These are phyloP conservation scores for Elegia similella DNA, from an alignment of 2,888 invertebrate species.

Conservation along the genomic window DNA sequence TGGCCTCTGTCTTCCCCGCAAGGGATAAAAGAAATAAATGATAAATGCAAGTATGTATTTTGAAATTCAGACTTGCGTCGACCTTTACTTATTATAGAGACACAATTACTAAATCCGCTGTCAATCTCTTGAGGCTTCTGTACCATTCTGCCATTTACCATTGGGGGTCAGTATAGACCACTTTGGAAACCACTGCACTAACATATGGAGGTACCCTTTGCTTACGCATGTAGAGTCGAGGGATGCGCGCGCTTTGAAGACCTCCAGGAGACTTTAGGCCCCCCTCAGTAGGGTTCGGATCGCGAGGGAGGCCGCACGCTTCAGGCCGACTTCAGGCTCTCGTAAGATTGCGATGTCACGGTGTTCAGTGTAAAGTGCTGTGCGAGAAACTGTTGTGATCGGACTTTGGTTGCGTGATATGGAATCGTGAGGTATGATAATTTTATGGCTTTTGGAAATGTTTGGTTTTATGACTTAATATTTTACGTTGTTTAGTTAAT, in stretches of 20 bases:
- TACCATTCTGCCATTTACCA: too few relatives aligned
- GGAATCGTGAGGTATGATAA: slow-evolving; percentile 44
- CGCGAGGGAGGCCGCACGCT: slow-evolving; percentile 52
- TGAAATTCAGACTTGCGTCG: too few relatives aligned
- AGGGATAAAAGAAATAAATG: too few relatives aligned
- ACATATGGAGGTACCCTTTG: slow-evolving; percentile 49
- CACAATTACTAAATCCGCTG: too few relatives aligned
- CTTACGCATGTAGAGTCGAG: slow-evolving; percentile 49
- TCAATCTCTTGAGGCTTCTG: too few relatives aligned
- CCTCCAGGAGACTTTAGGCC: slow-evolving; percentile 51
- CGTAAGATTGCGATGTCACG: slow-evolving; percentile 35
- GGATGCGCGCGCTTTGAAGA: slow-evolving; percentile 73
- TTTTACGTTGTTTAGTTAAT: background rate
- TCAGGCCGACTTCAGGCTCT: slow-evolving; percentile 43
- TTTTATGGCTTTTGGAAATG: slow-evolving; percentile 1
- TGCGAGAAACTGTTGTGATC: slow-evolving; percentile 47
- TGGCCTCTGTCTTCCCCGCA: too few relatives aligned
- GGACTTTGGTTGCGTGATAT: slow-evolving; percentile 42
- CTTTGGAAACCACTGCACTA: slow-evolving; percentile 12
- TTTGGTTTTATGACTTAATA: background rate
- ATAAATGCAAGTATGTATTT: too few relatives aligned
- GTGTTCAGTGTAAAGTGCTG: slow-evolving; percentile 47
- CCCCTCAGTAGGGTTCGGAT: slow-evolving; percentile 65
- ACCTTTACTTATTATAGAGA: too few relatives aligned
- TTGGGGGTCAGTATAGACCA: too few relatives aligned